phyloP scores from a whole-genome alignment of 1,140 invertebrate species.

The Aphelinus certus region DNA sequence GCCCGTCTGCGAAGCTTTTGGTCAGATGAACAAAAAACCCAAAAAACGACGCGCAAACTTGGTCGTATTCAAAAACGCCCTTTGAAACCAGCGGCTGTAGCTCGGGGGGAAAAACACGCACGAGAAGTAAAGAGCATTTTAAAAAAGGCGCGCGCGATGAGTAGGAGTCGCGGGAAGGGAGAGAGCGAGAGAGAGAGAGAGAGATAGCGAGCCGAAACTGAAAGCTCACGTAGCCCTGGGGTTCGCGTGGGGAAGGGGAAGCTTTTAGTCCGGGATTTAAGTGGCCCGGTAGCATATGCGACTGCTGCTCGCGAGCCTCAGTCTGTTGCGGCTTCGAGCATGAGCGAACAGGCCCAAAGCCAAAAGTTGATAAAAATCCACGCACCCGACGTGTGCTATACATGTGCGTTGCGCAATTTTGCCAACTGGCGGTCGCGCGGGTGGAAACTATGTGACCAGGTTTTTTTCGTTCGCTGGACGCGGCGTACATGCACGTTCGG shows the following conservation, averaged over 20 bases:
- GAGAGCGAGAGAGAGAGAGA: constrained; percentile 12
- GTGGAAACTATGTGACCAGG: too few species aligned
- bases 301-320: constrained; percentile 5
- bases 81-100: background rate
- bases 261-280: constrained; percentile 32
- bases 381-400: too few species aligned
- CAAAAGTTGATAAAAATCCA: too few species aligned
- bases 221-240: constrained; percentile 23
- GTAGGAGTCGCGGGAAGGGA: background rate
- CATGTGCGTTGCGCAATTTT: too few species aligned
- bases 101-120: background rate
- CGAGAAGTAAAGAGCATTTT: background rate
- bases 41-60: too few species aligned
- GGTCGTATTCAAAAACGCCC: background rate
- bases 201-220: constrained; percentile 34
- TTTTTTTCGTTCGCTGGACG: too few species aligned
- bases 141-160: background rate
- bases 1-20: too few species aligned
- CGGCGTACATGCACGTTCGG: too few species aligned
- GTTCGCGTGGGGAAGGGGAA: background rate
- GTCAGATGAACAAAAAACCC: too few species aligned
- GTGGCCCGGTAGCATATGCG: constrained; percentile 5
- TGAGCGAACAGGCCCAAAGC: too few species aligned
- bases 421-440: too few species aligned
- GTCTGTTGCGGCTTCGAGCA: too few species aligned